Percentiles rank a stretch among this genome's conserved stretches.
These are phyloP conservation scores for Macrobrachium nipponense DNA, from an alignment of 1,140 invertebrate species.

Conservation along the genomic window DNA sequence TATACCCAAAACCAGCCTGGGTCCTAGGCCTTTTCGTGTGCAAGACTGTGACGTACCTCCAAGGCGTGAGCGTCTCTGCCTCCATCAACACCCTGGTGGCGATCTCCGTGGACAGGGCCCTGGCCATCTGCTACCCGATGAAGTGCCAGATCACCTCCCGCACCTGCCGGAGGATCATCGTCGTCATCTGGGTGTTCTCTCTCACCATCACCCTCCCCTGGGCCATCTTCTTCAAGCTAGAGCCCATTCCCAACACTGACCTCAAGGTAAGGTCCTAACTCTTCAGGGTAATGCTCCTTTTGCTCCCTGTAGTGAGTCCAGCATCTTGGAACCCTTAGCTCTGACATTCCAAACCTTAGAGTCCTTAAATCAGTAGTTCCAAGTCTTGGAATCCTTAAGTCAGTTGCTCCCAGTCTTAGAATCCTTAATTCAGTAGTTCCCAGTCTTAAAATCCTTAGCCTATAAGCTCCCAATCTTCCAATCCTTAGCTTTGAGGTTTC, in stretches of 20 bases:
- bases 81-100: slow-evolving; percentile 76
- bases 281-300: too few species aligned
- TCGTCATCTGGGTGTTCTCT: slow-evolving; percentile 73
- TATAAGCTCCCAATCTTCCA: too few species aligned
- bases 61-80: slow-evolving; percentile 76
- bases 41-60: slow-evolving; percentile 75
- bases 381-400: too few species aligned
- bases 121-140: slow-evolving; percentile 75
- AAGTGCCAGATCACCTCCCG: slow-evolving; percentile 72
- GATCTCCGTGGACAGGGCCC: slow-evolving; percentile 74
- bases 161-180: slow-evolving; percentile 69
- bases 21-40: slow-evolving; percentile 74
- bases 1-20: slow-evolving; percentile 72
- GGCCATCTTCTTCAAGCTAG: slow-evolving; percentile 72
- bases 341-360: too few species aligned
- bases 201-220: slow-evolving; percentile 73
- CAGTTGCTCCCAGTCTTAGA: too few species aligned
- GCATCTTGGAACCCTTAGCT: too few species aligned
- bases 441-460: too few species aligned
- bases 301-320: too few species aligned
- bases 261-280: background rate
- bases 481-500: too few species aligned
- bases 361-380: too few species aligned
- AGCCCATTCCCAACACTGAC: slow-evolving; percentile 53
- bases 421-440: too few species aligned